These are phyloP conservation scores for Triplophysa tibetana DNA, from an alignment of 2,113 vertebrate genomes.

Conservation along the genomic window DNA sequence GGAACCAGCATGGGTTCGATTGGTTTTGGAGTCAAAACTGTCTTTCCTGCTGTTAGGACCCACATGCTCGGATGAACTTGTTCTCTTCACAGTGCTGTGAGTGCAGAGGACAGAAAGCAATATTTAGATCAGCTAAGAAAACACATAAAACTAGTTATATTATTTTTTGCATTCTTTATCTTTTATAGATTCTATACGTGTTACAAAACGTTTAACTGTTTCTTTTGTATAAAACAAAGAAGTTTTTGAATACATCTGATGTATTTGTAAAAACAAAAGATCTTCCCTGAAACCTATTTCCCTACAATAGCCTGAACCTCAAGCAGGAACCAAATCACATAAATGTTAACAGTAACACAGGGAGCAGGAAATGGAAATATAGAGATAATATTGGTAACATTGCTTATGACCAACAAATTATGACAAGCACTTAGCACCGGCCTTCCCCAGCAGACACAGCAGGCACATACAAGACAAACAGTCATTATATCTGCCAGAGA, in stretches of 20 bases:
- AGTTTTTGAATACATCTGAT: neutral
- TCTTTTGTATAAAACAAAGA: neutral
- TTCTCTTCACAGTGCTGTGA: slow-evolving; percentile 87
- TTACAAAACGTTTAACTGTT: neutral
- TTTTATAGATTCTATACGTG: too few species aligned
- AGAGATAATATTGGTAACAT: slow-evolving; percentile 39
- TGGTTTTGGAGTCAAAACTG: slow-evolving; percentile 86
- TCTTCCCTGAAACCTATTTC: neutral
- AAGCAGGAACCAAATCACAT: slow-evolving; percentile 26
- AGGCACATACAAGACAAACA: slow-evolving; percentile 26
- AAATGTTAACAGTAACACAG: slow-evolving; percentile 50
- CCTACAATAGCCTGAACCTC: neutral
- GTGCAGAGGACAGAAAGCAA: slow-evolving; percentile 8
- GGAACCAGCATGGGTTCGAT: slow-evolving; percentile 88
- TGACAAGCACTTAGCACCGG: slow-evolving; percentile 6
- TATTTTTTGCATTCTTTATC: neutral
- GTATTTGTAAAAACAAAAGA: neutral
- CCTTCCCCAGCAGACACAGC: slow-evolving; percentile 9
- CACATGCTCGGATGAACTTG: slow-evolving; percentile 90
- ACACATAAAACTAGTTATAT: too few species aligned
- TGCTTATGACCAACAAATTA: slow-evolving; percentile 15
- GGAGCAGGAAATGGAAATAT: slow-evolving; percentile 37
- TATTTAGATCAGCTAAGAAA: too few species aligned
- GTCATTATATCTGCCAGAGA: neutral
- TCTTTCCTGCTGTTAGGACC: slow-evolving; percentile 85